Percentiles rank a stretch among this genome's conserved stretches.
phyloP scores from a whole-genome alignment of 2,113 vertebrate genomes.

The Takifugu flavidus region DNA sequence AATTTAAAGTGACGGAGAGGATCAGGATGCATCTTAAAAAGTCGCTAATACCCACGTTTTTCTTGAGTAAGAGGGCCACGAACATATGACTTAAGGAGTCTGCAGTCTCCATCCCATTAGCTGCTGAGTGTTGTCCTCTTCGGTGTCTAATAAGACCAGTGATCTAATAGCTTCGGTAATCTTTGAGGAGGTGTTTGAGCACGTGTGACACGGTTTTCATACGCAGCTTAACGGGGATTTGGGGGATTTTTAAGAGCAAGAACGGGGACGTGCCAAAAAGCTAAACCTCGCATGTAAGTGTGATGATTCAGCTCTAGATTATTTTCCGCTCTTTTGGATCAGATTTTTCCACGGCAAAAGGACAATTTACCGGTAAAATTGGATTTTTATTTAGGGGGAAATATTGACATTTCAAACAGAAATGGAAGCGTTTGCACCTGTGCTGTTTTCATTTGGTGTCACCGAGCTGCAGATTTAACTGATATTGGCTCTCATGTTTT shows the following conservation, averaged over 20 bases:
- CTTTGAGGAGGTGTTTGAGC: constrained; percentile 12
- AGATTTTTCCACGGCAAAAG: too few species aligned
- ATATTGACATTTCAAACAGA: constrained; percentile 42
- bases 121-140: constrained; percentile 7
- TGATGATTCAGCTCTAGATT: not conserved
- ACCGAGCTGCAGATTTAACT: constrained; percentile 20
- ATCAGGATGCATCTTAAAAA: constrained; percentile 7
- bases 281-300: not conserved
- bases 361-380: constrained; percentile 10
- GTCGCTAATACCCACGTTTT: constrained; percentile 7
- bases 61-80: not conserved
- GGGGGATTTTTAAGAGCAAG: constrained; percentile 31
- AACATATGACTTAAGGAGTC: constrained; percentile 13
- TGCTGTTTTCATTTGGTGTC: constrained; percentile 30
- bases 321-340: not conserved
- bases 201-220: constrained; percentile 17
- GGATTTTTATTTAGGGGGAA: constrained; percentile 18
- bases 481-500: constrained; percentile 16
- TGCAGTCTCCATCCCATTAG: constrained; percentile 30
- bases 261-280: constrained; percentile 26
- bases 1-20: not conserved
- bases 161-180: constrained; percentile 7
- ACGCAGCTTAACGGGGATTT: constrained; percentile 22
- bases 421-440: constrained; percentile 31
- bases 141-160: not conserved